Evolutionary conservation across 1,140 invertebrate genomes (phyloP), one percentile per base, ranked within the genome.

Genomic region (Drosophila malerkotliana): DNA sequence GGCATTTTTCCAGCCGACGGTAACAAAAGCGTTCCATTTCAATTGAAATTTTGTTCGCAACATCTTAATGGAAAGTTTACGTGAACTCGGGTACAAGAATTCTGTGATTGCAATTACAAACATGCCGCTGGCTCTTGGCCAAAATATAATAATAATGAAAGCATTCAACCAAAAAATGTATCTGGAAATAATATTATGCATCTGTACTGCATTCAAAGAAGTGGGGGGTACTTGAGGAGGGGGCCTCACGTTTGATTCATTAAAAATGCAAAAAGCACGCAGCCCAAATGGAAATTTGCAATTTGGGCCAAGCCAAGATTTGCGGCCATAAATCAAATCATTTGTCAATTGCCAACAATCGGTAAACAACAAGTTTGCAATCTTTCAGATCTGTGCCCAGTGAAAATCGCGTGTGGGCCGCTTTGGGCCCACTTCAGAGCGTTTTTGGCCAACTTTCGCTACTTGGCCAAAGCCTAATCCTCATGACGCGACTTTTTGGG

Each of bases 221-320:
- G 24, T n/a, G 18, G n/a, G 7, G 34, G 26, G 10, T 51, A 26
- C 2, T 12, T 8, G 14, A 4, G 12, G 14, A 4, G 12, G 51
- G 15, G n/a, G 41, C 8, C 14, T 12, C 14, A 5, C 9, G 7
- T 37, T 63, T 18, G 47, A 37, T 60, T 82, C 60, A 85, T 85
- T 85, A 87, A 67, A 77, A 78, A 85, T 80, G 45, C 77, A 81
- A 64, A 48, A 54, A 55, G 63, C 68, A 62, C 54, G 71, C 74
- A 54, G 58, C 55, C 58, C 62, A 75, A 82, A 78, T 82, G 64
- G 57, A 74, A 81, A 80, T 81, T 73, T 56, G 73, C 82, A 78
- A 87, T 85, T 82, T 77, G 73, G 78, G 69, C 49, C 81, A 82
- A 84, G 56, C 75, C 59, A 58, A 80, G 79, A 82, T 84, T 84